Evolutionary conservation across 30 jellyfish, hydroid and myxozoan genomes (phyloP).

Genomic region (Sanderia malayensis): DNA sequence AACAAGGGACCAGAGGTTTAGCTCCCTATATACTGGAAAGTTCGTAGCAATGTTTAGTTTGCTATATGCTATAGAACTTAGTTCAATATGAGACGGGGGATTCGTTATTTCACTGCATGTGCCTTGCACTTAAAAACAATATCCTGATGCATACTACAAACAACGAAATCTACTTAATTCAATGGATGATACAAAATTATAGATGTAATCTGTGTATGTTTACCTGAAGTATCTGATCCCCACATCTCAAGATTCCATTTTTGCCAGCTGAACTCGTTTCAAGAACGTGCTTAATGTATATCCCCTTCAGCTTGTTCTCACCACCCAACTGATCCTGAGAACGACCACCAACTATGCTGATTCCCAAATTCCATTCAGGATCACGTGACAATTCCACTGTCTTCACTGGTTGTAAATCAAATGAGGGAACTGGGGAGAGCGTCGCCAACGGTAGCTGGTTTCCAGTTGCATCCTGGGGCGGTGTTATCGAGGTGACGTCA

Average conservation of each 20-base stretch:
- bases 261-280: slow-evolving; percentile 88
- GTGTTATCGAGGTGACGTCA: background rate
- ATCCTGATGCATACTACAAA: too few relatives aligned
- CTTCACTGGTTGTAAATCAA: slow-evolving; percentile 45
- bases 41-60: too few relatives aligned
- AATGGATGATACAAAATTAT: too few relatives aligned
- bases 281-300: slow-evolving; percentile 78
- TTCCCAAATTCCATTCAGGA: slow-evolving; percentile 81
- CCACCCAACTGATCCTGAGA: slow-evolving; percentile 70
- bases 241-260: slow-evolving; percentile 71
- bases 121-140: too few relatives aligned
- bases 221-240: slow-evolving; percentile 91
- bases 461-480: background rate
- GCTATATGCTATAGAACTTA: too few relatives aligned
- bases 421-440: slow-evolving; percentile 21
- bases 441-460: background rate
- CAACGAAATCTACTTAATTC: too few relatives aligned
- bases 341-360: slow-evolving; percentile 93
- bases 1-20: too few relatives aligned
- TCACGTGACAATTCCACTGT: slow-evolving; percentile 73
- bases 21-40: too few relatives aligned
- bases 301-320: slow-evolving; percentile 72
- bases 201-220: too few relatives aligned
- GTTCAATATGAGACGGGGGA: too few relatives aligned
- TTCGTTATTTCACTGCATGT: too few relatives aligned